Evolutionary conservation across 2,113 vertebrate genomes (phyloP).

Genomic region (Addax nasomaculatus): DNA sequence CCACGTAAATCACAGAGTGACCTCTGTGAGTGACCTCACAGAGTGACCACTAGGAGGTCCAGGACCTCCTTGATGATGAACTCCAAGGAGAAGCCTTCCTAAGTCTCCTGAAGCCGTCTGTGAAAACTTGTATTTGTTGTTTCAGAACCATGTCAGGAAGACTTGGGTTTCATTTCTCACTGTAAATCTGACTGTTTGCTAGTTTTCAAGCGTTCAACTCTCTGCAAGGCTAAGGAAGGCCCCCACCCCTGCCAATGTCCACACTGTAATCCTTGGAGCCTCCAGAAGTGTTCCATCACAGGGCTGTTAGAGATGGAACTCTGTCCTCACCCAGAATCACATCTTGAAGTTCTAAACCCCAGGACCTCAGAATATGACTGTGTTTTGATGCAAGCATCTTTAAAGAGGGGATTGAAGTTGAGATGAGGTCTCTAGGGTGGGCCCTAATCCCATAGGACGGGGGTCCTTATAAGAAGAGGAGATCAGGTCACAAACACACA

Average conservation of each 20-base stretch:
- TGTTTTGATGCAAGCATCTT: not conserved
- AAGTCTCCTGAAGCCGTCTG: fast-evolving
- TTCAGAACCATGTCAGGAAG: not conserved
- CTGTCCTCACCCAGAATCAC: fast-evolving
- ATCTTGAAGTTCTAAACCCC: not conserved
- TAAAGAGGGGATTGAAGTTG: not conserved
- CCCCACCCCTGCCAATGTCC: fast-evolving
- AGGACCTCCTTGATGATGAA: not conserved
- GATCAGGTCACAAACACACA: not conserved
- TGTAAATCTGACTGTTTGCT: not conserved
- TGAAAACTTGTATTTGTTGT: not conserved
- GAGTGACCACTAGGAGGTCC: not conserved
- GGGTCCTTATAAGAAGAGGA: not conserved
- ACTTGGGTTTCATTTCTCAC: not conserved
- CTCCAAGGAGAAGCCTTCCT: not conserved
- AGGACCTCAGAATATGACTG: not conserved
- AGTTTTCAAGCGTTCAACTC: not conserved
- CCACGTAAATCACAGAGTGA: fast-evolving
- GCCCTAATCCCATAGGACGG: not conserved
- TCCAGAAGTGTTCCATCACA: too few relatives aligned
- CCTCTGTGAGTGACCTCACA: not conserved
- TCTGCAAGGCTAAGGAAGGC: fast-evolving
- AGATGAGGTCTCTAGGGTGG: not conserved
- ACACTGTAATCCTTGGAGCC: fast-evolving
- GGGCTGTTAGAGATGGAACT: fast-evolving